phyloP scores from a whole-genome alignment of 2,113 vertebrate species.

The Otocyon megalotis region DNA sequence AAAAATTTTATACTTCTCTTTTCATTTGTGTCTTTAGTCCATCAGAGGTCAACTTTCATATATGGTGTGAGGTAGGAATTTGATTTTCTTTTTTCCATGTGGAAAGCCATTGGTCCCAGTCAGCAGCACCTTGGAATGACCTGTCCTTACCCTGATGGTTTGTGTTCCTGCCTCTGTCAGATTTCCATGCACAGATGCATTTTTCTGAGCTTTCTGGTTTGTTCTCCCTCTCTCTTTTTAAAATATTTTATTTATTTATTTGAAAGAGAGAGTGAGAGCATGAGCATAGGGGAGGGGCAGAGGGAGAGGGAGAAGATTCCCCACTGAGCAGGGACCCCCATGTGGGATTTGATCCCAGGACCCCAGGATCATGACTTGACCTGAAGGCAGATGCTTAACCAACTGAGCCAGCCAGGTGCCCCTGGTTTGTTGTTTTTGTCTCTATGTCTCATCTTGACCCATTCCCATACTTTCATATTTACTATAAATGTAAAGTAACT shows the following conservation, averaged over 20 bases:
- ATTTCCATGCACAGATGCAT: fast-evolving
- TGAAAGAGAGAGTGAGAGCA: no score
- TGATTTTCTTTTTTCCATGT: fast-evolving
- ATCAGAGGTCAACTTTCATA: not conserved
- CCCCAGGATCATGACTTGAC: no score
- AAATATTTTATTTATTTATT: not conserved
- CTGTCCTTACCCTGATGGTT: fast-evolving
- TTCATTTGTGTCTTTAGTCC: not conserved
- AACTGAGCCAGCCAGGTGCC: no score
- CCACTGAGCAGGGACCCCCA: no score
- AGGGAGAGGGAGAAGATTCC: no score
- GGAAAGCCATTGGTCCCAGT: fast-evolving
- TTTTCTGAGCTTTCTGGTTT: not conserved
- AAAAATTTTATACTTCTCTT: not conserved
- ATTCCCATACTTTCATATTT: not conserved
- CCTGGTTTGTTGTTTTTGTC: no score
- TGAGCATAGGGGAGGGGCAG: no score
- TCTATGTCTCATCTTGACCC: no score
- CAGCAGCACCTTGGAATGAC: fast-evolving
- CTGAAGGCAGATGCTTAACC: no score
- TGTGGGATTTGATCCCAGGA: no score
- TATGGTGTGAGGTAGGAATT: not conserved
- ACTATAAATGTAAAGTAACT: not conserved
- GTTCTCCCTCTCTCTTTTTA: no score
- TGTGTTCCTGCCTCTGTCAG: fast-evolving